A percentile compares a stretch with the other conserved stretches of the same genome.
Conservation (phyloP, 2,888 invertebrate genomes). For the Eupithecia tripunctaria region DNA sequence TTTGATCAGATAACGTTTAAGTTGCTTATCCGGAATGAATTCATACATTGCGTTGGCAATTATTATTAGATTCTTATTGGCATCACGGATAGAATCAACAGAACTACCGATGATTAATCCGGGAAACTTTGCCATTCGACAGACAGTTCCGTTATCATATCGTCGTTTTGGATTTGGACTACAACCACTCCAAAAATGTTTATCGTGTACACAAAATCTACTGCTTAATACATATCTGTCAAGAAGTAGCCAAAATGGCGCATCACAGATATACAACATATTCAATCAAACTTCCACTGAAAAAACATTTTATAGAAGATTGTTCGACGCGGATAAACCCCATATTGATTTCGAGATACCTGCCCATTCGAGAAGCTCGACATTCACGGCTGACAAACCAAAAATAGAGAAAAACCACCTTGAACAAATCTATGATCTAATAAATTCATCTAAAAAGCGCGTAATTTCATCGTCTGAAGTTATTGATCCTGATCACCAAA, state of each 20-base stretch:
- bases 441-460: not conserved
- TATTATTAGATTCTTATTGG: conserved; percentile 3
- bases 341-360: conserved; percentile 3
- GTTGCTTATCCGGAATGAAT: conserved; percentile 22
- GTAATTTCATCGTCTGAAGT: not conserved
- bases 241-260: not conserved
- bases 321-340: conserved; percentile 2
- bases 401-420: not conserved
- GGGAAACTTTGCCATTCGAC: not conserved
- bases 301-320: conserved; percentile 12
- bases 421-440: not conserved
- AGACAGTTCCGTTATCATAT: not conserved
- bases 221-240: not conserved
- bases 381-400: not conserved
- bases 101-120: not conserved
- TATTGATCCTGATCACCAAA: not conserved
- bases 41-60: conserved; percentile 10
- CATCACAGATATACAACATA: not conserved
- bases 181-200: not conserved
- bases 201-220: conserved; percentile 6
- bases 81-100: not conserved
- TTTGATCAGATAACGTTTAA: not conserved
- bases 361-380: not conserved
- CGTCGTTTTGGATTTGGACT: not conserved
- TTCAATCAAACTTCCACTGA: conserved; percentile 11